Evolutionary conservation across 2,888 invertebrate species (phyloP).

Genomic region (Meliscaeva auricollis): DNA sequence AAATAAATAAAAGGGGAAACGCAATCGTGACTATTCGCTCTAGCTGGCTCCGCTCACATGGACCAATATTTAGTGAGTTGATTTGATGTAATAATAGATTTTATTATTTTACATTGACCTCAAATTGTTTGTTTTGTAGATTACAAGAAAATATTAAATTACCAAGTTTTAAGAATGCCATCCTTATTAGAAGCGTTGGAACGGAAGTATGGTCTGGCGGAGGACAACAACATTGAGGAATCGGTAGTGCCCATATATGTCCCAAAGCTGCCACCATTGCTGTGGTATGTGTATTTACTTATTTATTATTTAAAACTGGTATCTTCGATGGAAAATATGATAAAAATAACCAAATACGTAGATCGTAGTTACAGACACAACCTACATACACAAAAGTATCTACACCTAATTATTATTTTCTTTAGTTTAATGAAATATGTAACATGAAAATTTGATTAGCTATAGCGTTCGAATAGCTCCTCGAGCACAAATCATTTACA

Average conservation of each 20-base stretch:
- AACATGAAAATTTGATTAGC: too few species aligned
- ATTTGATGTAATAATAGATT: constrained; percentile 3
- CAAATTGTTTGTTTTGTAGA: constrained; percentile 23
- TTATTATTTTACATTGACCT: not conserved
- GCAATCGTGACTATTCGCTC: constrained; percentile 11
- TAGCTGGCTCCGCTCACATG: constrained; percentile 33
- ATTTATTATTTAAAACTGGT: not conserved
- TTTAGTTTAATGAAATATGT: not conserved
- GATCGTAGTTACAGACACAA: too few species aligned
- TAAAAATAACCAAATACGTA: too few species aligned
- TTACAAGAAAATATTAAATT: constrained; percentile 24
- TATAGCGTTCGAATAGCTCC: too few species aligned
- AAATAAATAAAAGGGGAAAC: not conserved
- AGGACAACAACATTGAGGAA: constrained; percentile 85
- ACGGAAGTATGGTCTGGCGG: constrained; percentile 92
- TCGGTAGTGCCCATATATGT: constrained; percentile 92
- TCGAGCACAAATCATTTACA: too few species aligned
- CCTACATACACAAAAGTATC: not conserved
- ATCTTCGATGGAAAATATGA: not conserved
- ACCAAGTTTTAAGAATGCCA: constrained; percentile 87
- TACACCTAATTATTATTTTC: not conserved
- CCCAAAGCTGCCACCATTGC: constrained; percentile 91
- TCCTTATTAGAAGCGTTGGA: constrained; percentile 95
- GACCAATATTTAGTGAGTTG: constrained; percentile 46
- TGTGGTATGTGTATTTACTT: constrained; percentile 73